A percentile compares a stretch with the other conserved stretches of the same genome.
Evolutionary conservation across 2,113 vertebrate genomes (phyloP).

Genomic region (Erythrolamprus reginae): DNA sequence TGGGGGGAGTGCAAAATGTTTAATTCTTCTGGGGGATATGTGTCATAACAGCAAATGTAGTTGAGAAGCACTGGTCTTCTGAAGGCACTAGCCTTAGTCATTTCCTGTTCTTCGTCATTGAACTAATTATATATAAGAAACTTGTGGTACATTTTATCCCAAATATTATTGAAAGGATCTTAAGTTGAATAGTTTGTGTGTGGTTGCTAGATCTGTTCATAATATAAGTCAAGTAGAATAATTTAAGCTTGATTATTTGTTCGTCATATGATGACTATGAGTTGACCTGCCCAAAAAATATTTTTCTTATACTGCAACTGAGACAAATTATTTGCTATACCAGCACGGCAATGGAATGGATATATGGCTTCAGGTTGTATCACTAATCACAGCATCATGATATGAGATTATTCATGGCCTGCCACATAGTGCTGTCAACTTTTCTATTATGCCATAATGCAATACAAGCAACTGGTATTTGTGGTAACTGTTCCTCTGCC

Average conservation of each 20-base stretch:
- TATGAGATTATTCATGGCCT: background rate
- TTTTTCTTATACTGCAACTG: background rate
- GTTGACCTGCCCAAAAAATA: background rate
- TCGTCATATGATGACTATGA: background rate
- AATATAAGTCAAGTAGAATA: background rate
- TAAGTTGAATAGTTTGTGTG: background rate
- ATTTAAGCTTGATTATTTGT: background rate
- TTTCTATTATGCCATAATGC: background rate
- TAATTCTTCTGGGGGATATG: too few species aligned
- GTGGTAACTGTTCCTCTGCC: background rate
- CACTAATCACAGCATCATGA: background rate
- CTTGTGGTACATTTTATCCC: background rate
- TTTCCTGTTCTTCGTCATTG: background rate
- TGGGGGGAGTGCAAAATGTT: too few species aligned
- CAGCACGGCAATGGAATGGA: background rate
- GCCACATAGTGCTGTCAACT: background rate
- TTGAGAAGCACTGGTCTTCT: too few species aligned
- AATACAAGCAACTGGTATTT: background rate
- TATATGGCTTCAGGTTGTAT: background rate
- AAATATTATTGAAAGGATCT: background rate
- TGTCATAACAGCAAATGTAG: too few species aligned
- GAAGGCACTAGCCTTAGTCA: too few species aligned
- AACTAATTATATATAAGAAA: background rate
- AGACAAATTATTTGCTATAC: background rate
- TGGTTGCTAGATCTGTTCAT: background rate